A percentile compares a stretch with the other conserved stretches of the same genome.
Evolutionary conservation across 2,888 invertebrate genomes (phyloP).

Genomic region (Rutpela maculata): DNA sequence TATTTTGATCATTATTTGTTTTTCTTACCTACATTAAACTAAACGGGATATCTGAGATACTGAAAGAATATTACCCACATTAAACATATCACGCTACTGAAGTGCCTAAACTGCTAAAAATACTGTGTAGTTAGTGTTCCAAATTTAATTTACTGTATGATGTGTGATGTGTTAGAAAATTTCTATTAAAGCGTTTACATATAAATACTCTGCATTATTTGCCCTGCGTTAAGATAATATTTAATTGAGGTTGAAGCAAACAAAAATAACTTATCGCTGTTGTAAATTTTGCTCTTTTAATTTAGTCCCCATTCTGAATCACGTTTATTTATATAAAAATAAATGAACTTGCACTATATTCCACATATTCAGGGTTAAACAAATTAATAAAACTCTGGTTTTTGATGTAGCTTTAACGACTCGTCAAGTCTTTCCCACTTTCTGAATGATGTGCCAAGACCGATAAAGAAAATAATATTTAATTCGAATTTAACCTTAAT

Average conservation of each 20-base stretch:
- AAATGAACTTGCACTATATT: constrained; percentile 36
- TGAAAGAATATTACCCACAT: constrained; percentile 18
- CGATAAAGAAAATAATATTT: not conserved
- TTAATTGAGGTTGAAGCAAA: constrained; percentile 39
- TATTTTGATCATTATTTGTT: constrained; percentile 37
- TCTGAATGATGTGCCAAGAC: not conserved
- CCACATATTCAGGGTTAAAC: constrained; percentile 31
- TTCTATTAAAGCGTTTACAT: not conserved
- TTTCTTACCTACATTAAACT: constrained; percentile 31
- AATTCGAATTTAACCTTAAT: not conserved
- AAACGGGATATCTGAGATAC: constrained; percentile 25
- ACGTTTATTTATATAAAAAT: constrained; percentile 25
- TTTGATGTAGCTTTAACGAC: not conserved
- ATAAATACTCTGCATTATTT: constrained; percentile 20
- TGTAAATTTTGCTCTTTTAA: constrained; percentile 12
- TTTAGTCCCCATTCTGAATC: constrained; percentile 15
- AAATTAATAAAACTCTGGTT: not conserved
- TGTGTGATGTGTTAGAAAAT: constrained; percentile 19
- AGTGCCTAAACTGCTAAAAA: constrained; percentile 28
- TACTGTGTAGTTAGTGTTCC: constrained; percentile 17
- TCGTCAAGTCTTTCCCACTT: not conserved
- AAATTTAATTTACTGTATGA: constrained; percentile 21
- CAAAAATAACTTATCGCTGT: constrained; percentile 40
- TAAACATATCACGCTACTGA: constrained; percentile 19
- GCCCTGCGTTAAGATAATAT: constrained; percentile 32